These are phyloP conservation scores for Apodemia mormo DNA, from an alignment of 2,888 invertebrate genomes.

Conservation along the genomic window DNA sequence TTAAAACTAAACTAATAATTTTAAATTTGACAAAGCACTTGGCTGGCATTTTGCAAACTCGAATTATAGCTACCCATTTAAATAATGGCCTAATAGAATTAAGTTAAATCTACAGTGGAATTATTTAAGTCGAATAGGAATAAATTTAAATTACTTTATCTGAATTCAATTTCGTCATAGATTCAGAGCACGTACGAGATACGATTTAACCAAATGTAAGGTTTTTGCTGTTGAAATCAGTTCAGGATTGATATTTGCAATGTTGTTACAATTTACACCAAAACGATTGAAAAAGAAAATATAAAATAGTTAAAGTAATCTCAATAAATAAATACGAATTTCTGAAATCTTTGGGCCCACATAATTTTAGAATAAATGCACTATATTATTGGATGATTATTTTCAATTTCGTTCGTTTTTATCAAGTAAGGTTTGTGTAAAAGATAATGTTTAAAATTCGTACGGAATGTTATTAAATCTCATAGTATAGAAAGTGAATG, in stretches of 20 bases:
- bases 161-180: neutral
- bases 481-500: no score
- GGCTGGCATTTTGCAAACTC: neutral
- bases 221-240: neutral
- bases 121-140: conserved; percentile 13
- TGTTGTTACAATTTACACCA: neutral
- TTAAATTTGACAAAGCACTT: neutral
- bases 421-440: no score
- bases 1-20: neutral
- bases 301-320: no score
- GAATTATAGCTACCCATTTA: neutral
- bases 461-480: no score
- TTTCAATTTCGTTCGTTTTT: no score
- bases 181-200: conserved; percentile 9
- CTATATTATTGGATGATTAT: no score
- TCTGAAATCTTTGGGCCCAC: no score
- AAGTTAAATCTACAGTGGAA: conserved; percentile 8
- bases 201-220: conserved; percentile 1
- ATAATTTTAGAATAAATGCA: no score
- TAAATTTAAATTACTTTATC: conserved; percentile 17
- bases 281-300: neutral
- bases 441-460: no score
- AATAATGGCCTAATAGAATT: conserved; percentile 3
- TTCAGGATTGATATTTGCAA: neutral
- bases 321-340: no score